Evolutionary conservation across 2,888 invertebrate species (phyloP).

Genomic region (Ochlodes sylvanus): DNA sequence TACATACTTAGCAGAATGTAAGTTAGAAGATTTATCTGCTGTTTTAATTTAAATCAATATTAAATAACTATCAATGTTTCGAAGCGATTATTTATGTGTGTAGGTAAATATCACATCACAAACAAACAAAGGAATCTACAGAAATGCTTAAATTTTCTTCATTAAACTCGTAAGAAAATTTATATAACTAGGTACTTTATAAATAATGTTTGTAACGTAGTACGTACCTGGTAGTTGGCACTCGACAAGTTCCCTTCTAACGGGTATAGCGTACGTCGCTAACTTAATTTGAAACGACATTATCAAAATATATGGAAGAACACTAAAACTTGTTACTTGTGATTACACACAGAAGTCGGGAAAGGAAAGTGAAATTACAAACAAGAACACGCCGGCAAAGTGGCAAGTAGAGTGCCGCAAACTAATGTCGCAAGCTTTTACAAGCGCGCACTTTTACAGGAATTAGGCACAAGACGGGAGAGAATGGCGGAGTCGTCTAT

Average conservation of each 20-base stretch:
- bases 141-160: too few species aligned
- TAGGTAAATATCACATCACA: too few species aligned
- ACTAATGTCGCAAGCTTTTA: constrained; percentile 33
- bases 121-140: too few species aligned
- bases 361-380: constrained; percentile 31
- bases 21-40: too few species aligned
- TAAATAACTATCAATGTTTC: too few species aligned
- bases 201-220: too few species aligned
- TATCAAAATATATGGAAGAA: constrained; percentile 14
- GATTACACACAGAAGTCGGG: constrained; percentile 21
- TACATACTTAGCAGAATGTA: too few species aligned
- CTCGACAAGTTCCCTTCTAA: neutral
- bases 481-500: constrained; percentile 17
- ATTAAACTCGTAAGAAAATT: too few species aligned
- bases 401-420: constrained; percentile 30
- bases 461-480: constrained; percentile 18
- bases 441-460: constrained; percentile 28
- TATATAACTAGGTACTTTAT: too few species aligned
- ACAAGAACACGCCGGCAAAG: constrained; percentile 24
- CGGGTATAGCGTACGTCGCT: neutral
- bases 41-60: too few species aligned
- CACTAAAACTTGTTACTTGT: constrained; percentile 21
- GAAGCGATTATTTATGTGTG: too few species aligned
- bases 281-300: constrained; percentile 12
- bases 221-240: too few species aligned